Percentiles rank a stretch among this genome's conserved stretches.
Evolutionary conservation across 1,140 invertebrate genomes (phyloP).

Genomic region (Saccostrea glomerata): DNA sequence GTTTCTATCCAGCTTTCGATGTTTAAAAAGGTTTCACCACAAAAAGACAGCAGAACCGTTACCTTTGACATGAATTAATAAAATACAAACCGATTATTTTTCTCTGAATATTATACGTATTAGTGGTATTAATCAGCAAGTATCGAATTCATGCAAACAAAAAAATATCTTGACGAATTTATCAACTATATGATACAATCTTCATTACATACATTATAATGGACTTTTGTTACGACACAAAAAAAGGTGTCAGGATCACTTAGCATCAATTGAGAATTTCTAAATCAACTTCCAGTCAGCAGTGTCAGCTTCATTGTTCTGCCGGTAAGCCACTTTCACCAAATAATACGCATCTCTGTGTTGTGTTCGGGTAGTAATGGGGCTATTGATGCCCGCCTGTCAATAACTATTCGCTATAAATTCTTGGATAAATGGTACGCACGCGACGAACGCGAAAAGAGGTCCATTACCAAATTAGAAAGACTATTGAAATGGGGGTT

Average conservation of each 20-base stretch:
- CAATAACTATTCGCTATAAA: constrained; percentile 25
- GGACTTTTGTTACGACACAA: constrained; percentile 11
- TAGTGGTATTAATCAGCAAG: not conserved
- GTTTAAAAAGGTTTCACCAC: too few relatives aligned
- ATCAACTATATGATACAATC: not conserved
- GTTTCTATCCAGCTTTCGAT: too few relatives aligned
- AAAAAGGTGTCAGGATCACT: constrained; percentile 18
- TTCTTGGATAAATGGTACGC: constrained; percentile 14
- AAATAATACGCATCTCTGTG: not conserved
- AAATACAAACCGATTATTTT: not conserved
- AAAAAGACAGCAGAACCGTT: not conserved
- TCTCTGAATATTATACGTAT: not conserved
- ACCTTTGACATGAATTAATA: not conserved
- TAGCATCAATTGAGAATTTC: constrained; percentile 23
- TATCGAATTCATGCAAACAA: not conserved
- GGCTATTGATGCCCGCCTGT: constrained; percentile 15
- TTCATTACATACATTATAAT: not conserved
- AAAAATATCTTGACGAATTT: not conserved
- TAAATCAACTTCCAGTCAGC: constrained; percentile 14
- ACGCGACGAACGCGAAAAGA: constrained; percentile 1
- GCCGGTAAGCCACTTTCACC: not conserved
- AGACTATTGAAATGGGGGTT: constrained; percentile 9
- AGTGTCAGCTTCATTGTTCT: constrained; percentile 6
- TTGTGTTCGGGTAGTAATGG: constrained; percentile 33
- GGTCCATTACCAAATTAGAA: constrained; percentile 38